Evolutionary conservation across 2,113 vertebrate species (phyloP).

Genomic region (Sinocyclocheilus rhinocerous): DNA sequence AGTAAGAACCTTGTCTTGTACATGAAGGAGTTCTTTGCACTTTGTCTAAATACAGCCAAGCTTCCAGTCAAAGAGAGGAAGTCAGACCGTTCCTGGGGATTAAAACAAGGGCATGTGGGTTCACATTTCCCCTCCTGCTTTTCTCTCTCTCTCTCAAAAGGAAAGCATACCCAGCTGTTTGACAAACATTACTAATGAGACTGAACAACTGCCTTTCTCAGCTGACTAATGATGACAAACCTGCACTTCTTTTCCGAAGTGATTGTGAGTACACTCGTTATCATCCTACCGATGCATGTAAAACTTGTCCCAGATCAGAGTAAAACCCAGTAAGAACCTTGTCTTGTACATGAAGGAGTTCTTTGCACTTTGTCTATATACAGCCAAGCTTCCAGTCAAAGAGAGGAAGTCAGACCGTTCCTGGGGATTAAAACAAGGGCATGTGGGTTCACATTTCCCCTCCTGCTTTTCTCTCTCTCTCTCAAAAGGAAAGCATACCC

Average conservation of each 20-base stretch:
- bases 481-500: slow-evolving; percentile 67
- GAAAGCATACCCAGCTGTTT: slow-evolving; percentile 73
- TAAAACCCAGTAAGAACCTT: not conserved
- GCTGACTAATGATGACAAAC: slow-evolving; percentile 47
- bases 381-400: slow-evolving; percentile 29
- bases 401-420: slow-evolving; percentile 25
- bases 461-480: slow-evolving; percentile 37
- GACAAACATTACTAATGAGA: slow-evolving; percentile 67
- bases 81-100: slow-evolving; percentile 20
- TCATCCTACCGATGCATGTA: not conserved
- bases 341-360: not conserved
- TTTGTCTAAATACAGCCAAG: slow-evolving; percentile 12
- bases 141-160: slow-evolving; percentile 47
- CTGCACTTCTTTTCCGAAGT: not conserved
- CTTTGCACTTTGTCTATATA: slow-evolving; percentile 5
- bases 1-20: not conserved
- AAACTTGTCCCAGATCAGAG: not conserved
- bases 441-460: slow-evolving; percentile 17
- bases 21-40: not conserved
- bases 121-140: slow-evolving; percentile 25
- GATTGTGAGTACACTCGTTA: not conserved
- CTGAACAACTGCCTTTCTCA: slow-evolving; percentile 46
- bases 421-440: slow-evolving; percentile 40
- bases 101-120: slow-evolving; percentile 35
- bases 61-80: slow-evolving; percentile 42